phyloP scores from a whole-genome alignment of 2,113 vertebrate species.

The Isurus oxyrinchus region DNA sequence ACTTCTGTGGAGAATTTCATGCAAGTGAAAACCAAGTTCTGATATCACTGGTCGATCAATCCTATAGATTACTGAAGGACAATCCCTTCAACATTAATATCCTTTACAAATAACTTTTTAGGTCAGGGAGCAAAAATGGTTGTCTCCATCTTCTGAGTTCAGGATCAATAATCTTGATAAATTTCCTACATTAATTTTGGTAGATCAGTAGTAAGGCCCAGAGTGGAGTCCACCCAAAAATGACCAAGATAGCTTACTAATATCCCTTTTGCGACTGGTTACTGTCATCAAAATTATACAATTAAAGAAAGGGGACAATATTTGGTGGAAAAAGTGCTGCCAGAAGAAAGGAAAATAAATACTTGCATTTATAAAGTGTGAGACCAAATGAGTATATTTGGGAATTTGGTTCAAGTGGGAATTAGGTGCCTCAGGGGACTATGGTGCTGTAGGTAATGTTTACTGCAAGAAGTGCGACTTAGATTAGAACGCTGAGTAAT shows the following conservation, averaged over 20 bases:
- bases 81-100: background rate
- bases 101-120: background rate
- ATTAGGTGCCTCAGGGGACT: no score
- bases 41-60: background rate
- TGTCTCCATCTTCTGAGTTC: background rate
- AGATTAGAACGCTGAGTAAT: no score
- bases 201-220: background rate
- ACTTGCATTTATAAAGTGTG: background rate
- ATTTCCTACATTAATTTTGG: background rate
- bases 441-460: no score
- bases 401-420: no score
- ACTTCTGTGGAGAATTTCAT: background rate
- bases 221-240: background rate
- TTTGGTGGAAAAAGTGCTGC: background rate
- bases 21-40: background rate
- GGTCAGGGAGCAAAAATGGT: background rate
- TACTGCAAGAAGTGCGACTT: no score
- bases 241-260: background rate
- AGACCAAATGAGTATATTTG: no score
- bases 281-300: background rate
- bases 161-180: background rate
- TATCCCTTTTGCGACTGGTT: background rate
- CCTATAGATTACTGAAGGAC: background rate
- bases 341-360: background rate
- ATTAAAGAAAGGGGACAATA: background rate